Base-by-base conservation (phyloP, 2,797 vertebrate species). In the Erpetoichthys calabaricus region DNA sequence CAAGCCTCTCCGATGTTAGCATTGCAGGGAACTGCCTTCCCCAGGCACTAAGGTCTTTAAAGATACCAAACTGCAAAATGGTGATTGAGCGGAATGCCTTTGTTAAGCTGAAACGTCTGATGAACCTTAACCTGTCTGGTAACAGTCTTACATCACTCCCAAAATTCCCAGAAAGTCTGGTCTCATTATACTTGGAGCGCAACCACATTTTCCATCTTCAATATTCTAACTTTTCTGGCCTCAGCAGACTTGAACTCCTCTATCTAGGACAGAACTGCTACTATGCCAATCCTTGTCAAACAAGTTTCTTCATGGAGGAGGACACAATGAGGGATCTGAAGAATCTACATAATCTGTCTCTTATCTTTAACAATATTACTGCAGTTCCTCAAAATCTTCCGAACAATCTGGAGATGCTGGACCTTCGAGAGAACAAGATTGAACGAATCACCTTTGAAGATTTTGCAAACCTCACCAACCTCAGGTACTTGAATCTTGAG, bases 391-490 rank as follows among this genome's bases (percentile, higher is more conserved):
- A 10, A 9, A 63, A 67, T n/a, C 71, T 93, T 47, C 89, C 91
- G 3, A 49, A 46, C 1, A 80, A 80, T 9, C 69, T 92, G 58
- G 54, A 62, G 53, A 47, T 2, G 3, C 75, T 93, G 61, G 74
- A 89, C 44, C 68, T 93, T 62, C 80, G 62, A 60, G 87, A 89
- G 65, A 91, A 91, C 65, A 80, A 64, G 60, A 90, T 92, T 4
- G 70, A 68, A 4, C 66, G 68, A 53, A 25, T 88, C 6, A 62
- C 42, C 9, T 62, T 74, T 0, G n/a, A 59, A 45, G 69, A 87
- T 5, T 87, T 93, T 64, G 73, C 77, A 44, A 75, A 73, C 51
- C 68, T 92, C 45, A 76, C 71, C 0, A 25, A 47, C 4, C 77
- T 93, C 2, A 42, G n/a, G 0, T 1, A 47, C 9, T 78, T 93